Evolutionary conservation across 2,113 vertebrate genomes (phyloP).

Genomic region (Sisor rabdophorus): DNA sequence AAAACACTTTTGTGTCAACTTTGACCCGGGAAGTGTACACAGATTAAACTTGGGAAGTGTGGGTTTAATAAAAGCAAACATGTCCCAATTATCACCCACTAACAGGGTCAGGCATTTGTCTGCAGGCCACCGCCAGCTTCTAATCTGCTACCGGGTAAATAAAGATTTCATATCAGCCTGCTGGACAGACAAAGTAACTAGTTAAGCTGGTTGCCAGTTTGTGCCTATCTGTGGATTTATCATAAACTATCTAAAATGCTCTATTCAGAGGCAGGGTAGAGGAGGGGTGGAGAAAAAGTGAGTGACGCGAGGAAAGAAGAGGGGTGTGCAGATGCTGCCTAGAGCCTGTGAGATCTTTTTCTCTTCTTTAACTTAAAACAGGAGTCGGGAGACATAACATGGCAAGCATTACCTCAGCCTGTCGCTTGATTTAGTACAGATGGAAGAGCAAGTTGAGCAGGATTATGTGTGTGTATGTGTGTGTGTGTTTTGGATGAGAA

Average conservation of each 20-base stretch:
- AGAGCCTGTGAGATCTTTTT: constrained; percentile 56
- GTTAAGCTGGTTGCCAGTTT: constrained; percentile 60
- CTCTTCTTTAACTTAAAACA: constrained; percentile 73
- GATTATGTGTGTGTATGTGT: constrained; percentile 18
- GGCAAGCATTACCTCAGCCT: constrained; percentile 77
- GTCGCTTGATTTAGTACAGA: constrained; percentile 82
- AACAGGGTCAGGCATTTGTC: constrained; percentile 57
- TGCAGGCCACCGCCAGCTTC: constrained; percentile 59
- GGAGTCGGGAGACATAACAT: constrained; percentile 77
- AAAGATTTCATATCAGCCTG: constrained; percentile 63
- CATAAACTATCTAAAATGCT: constrained; percentile 66
- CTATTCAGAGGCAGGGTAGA: constrained; percentile 68
- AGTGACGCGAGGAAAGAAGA: constrained; percentile 56
- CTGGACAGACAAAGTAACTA: constrained; percentile 52
- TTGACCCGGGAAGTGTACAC: constrained; percentile 65
- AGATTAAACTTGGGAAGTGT: constrained; percentile 61
- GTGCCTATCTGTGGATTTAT: constrained; percentile 70
- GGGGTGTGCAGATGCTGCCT: constrained; percentile 55
- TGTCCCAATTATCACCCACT: constrained; percentile 63
- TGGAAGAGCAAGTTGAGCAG: constrained; percentile 71
- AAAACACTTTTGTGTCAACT: constrained; percentile 51
- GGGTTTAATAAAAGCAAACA: constrained; percentile 72
- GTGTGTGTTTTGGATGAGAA: constrained; percentile 66
- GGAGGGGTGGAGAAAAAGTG: constrained; percentile 63
- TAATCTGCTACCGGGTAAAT: constrained; percentile 66